Base-by-base conservation (phyloP, 2,797 vertebrate genomes). In the Nasua narica region DNA sequence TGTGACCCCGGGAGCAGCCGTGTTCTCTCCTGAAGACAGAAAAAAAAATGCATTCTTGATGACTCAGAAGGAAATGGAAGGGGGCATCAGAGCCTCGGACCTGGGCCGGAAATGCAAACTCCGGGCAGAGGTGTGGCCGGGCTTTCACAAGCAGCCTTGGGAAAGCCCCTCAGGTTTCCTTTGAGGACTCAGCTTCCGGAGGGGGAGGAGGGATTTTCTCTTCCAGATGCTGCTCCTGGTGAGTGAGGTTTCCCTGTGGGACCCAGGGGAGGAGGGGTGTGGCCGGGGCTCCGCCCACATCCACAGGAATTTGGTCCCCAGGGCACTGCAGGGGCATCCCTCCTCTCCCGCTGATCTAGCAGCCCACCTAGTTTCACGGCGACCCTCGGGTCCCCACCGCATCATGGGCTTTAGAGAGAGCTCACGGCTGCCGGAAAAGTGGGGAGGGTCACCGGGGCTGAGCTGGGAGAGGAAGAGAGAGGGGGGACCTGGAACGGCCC, bases 391-490 rank as follows among this genome's bases (percentile, higher is more conserved):
- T 52, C 23, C 27, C 37, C 23, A n/a, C 3, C 1, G 0, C 43
- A 10, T 74, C 69, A 15, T 1, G 70, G 12, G 16, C 23, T 62
- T 2, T 54, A 27, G 65, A 2, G 1, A 21, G 0, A 5, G 3
- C 35, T n/a, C 0, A 3, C 5, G 0, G 0, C 16, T 3, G 1
- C 21, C 15, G 29, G 46, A 46, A 43, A 0, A 23, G 29, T 2
- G 35, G 77, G 87, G n/a, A 3, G 1, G 52, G 35, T 35, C 7
- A 1, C 7, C 10, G 1, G 29, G 19, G 29, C 23, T 58, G 40
- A 58, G 43, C 27, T 19, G 25, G 32, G 32, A 23, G 43, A 23
- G 14, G 40, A 16, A 77, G 29, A 10, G n/a, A 8, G 23, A 54
- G 13, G n/a, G 40, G 7, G 25, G 14, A 40, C 0, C 23, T 46